A percentile compares a stretch with the other conserved stretches of the same genome.
Conservation (phyloP, 2,113 vertebrate species). For the Atherinomorus stipes region DNA sequence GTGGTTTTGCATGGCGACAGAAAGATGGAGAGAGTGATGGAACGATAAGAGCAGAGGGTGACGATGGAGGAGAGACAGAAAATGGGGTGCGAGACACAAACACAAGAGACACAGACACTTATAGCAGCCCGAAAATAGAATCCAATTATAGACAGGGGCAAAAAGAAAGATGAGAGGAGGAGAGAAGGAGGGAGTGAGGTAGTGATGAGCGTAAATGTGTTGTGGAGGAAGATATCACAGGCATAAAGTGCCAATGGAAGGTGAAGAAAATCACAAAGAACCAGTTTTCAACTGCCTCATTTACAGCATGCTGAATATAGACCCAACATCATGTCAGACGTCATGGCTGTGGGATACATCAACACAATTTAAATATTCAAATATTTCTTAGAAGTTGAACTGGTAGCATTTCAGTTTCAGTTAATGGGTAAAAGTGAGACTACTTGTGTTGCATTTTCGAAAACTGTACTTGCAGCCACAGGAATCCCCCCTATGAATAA, state of each 20-base stretch:
- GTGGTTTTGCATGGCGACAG: constrained; percentile 57
- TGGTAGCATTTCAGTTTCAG: constrained; percentile 18
- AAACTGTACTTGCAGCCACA: constrained; percentile 21
- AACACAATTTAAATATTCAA: constrained; percentile 13
- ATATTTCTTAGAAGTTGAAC: constrained; percentile 21
- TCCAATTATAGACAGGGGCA: constrained; percentile 84
- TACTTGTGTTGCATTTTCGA: constrained; percentile 36
- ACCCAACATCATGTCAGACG: constrained; percentile 42
- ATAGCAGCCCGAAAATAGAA: constrained; percentile 85
- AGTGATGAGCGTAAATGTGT: constrained; percentile 74
- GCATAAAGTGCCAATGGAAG: constrained; percentile 73
- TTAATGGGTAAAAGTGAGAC: constrained; percentile 31
- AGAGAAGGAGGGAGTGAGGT: constrained; percentile 63
- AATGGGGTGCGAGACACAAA: constrained; percentile 84
- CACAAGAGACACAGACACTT: constrained; percentile 84
- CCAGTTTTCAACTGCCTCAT: constrained; percentile 74
- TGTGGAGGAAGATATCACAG: constrained; percentile 75
- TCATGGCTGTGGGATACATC: constrained; percentile 33
- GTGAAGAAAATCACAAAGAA: constrained; percentile 69
- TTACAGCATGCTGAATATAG: constrained; percentile 58
- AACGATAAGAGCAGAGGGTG: constrained; percentile 67
- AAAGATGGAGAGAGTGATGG: constrained; percentile 62
- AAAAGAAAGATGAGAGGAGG: constrained; percentile 74
- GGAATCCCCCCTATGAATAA: constrained; percentile 41
- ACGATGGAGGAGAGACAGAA: constrained; percentile 85